Evolutionary conservation across 1,140 invertebrate species (phyloP).

Genomic region (Pissodes strobi): DNA sequence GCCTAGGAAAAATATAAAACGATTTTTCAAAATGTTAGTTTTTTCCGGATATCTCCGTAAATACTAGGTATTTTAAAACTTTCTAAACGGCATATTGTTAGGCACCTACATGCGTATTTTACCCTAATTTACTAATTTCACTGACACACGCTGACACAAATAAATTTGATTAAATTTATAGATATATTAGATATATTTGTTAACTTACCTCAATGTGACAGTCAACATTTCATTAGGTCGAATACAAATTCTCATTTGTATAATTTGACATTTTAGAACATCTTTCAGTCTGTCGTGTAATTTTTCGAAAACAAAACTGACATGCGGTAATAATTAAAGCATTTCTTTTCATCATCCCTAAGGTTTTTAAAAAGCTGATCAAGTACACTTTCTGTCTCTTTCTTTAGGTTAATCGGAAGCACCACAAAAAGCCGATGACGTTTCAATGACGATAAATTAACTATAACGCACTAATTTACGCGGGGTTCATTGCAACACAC

Average conservation of each 20-base stretch:
- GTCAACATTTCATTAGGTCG: slow-evolving; percentile 6
- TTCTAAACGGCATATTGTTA: no score
- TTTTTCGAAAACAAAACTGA: neutral
- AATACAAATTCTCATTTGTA: slow-evolving; percentile 4
- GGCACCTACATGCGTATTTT: no score
- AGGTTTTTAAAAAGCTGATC: neutral
- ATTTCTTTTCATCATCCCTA: neutral
- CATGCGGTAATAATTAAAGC: neutral
- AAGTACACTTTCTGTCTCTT: neutral
- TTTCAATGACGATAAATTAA: neutral
- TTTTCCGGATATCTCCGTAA: no score
- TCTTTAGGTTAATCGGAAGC: neutral
- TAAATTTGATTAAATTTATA: neutral
- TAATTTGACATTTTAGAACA: slow-evolving; percentile 4
- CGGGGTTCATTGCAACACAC: neutral
- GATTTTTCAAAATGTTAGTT: no score
- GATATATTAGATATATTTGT: no score
- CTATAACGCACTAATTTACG: neutral
- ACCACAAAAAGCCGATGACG: neutral
- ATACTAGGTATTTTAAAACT: no score
- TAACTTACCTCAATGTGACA: neutral
- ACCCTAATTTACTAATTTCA: neutral
- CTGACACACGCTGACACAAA: neutral
- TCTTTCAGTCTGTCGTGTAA: slow-evolving; percentile 3
- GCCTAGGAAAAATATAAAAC: no score